These are phyloP conservation scores for Hydrochoerus hydrochaeris DNA, from an alignment of 2,113 vertebrate species.

Conservation along the genomic window DNA sequence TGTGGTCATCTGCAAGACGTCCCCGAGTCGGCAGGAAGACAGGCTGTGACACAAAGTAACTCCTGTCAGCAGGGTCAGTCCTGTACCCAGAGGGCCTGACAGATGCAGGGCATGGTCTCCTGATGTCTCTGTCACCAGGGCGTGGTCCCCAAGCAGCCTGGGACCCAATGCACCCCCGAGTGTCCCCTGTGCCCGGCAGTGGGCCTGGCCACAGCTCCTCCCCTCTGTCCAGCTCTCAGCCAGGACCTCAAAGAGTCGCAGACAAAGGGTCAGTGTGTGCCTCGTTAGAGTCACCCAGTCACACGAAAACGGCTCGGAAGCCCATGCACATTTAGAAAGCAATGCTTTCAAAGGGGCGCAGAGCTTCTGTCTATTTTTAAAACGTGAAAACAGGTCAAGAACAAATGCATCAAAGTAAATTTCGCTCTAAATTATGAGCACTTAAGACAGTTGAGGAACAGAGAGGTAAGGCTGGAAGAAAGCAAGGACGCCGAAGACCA, in stretches of 20 bases:
- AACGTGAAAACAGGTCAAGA: background rate
- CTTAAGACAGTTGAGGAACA: background rate
- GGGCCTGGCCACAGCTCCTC: accelerated
- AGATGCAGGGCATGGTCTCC: accelerated
- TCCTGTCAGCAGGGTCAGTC: background rate
- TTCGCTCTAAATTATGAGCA: background rate
- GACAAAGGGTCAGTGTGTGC: background rate
- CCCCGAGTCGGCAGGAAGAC: background rate
- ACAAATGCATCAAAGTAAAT: background rate
- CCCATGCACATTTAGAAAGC: background rate
- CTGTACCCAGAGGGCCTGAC: accelerated
- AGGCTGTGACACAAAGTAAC: background rate
- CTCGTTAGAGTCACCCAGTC: background rate
- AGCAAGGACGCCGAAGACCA: background rate
- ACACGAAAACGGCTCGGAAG: background rate
- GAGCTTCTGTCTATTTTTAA: background rate
- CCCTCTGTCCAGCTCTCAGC: background rate
- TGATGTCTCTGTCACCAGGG: accelerated
- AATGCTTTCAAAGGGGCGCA: background rate
- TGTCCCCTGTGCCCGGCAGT: accelerated
- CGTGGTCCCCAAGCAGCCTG: too few species aligned
- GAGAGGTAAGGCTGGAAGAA: background rate
- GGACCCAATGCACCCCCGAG: accelerated
- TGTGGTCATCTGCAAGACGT: background rate
- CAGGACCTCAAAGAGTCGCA: background rate